Base-by-base conservation (phyloP, 2,113 vertebrate species). In the Rhegmatorhina hoffmannsi region DNA sequence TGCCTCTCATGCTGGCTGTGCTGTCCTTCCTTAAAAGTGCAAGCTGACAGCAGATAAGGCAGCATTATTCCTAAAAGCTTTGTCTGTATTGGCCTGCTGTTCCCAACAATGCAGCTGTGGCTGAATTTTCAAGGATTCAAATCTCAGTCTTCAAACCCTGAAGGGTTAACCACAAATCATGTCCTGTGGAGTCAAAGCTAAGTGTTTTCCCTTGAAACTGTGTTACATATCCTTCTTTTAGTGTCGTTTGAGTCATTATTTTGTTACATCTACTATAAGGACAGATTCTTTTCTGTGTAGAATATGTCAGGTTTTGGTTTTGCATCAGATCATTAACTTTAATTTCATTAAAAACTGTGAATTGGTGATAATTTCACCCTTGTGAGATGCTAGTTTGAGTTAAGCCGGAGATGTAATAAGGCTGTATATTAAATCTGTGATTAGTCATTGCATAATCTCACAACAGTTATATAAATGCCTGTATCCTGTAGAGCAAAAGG, bases 381-480 rank as follows among this genome's bases (percentile, higher is more conserved):
- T 12, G 10, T 50, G 66, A 68, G 84, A 55, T 3, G 3, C 23
- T 73, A 25, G 67, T 59, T 87, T 92, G 66, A 84, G 40, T 84
- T 78, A 78, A 94, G 25, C 25, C 28, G 40, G 43, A 69, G 33
- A 20, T 95, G 13, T 75, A 73, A 60, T 62, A 67, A 72, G 26
- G 15, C 43, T 80, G 36, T 76, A 10, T 86, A 73, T 78, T 89
- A 89, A 79, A 73, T 91, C 66, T 84, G 24, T 0, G 0, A 68
- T 91, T 91, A 89, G 40, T 53, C 31, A 63, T 95, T 94, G 60
- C 36, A 13, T 91, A 79, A 94, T 66, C 44, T 84, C 44, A 52
- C 31, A 49, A 50, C 26, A 76, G 72, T 92, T 95, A 66, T 26
- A 43, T 94, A 94, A 93, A 87, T 82, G 12, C 11, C 28, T 13